Conservation (phyloP, 2,888 invertebrate species). For the Arctia plantaginis region DNA sequence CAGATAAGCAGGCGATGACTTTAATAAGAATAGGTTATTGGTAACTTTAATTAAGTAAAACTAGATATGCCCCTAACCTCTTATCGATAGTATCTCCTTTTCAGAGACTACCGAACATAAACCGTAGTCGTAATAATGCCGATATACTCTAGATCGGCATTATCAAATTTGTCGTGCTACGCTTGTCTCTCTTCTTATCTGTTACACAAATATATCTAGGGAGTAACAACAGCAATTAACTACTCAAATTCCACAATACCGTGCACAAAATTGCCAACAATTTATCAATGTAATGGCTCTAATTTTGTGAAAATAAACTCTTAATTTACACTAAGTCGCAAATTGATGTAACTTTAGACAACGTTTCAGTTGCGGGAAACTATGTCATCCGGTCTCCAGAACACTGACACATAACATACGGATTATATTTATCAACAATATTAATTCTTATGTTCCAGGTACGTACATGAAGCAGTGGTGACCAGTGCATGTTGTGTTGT, state of each 20-base stretch:
- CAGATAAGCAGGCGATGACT: neutral
- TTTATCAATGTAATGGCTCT: constrained; percentile 16
- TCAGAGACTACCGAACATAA: neutral
- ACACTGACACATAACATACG: neutral
- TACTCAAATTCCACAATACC: constrained; percentile 10
- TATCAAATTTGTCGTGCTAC: neutral
- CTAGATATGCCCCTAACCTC: neutral
- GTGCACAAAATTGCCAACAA: constrained; percentile 13
- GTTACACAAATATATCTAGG: neutral
- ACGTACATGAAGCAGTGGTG: neutral
- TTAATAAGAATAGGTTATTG: neutral
- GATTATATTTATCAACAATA: neutral
- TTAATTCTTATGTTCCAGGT: neutral
- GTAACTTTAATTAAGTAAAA: neutral
- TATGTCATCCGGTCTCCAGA: neutral
- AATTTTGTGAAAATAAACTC: constrained; percentile 12
- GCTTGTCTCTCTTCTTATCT: neutral
- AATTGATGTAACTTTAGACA: neutral
- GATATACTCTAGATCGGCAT: neutral
- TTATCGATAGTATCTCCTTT: neutral
- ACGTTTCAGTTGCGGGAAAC: neutral
- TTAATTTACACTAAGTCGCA: neutral
- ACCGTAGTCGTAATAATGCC: neutral
- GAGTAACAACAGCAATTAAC: constrained; percentile 1
- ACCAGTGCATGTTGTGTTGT: neutral